Percentiles rank a stretch among this genome's conserved stretches.
These are phyloP conservation scores for Tortrix viridana DNA, from an alignment of 2,888 invertebrate genomes.

Conservation along the genomic window DNA sequence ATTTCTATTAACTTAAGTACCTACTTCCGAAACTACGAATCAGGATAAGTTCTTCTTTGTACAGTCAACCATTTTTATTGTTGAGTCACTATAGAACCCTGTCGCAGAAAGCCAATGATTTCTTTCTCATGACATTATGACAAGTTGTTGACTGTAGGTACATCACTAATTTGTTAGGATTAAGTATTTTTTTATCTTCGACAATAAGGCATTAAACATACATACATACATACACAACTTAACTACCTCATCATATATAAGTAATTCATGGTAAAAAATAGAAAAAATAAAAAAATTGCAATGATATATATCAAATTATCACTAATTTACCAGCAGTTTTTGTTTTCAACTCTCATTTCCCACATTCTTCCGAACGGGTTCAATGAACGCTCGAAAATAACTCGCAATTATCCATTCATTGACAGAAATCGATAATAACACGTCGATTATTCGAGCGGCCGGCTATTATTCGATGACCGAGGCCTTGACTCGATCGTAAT, in stretches of 20 bases:
- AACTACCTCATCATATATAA: no score
- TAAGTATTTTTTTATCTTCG: no score
- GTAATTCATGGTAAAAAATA: neutral
- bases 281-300: neutral
- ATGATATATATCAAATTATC: neutral
- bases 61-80: no score
- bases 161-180: no score
- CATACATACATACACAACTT: no score
- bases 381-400: conserved; percentile 19
- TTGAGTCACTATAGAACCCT: no score
- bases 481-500: conserved; percentile 49
- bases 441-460: conserved; percentile 13
- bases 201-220: no score
- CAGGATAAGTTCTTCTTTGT: no score
- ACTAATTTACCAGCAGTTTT: neutral
- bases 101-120: no score
- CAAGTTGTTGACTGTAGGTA: no score
- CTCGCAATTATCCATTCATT: conserved; percentile 30
- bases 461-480: conserved; percentile 36
- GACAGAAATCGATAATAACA: conserved; percentile 31
- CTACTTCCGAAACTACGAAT: no score
- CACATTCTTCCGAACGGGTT: conserved; percentile 17
- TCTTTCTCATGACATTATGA: no score
- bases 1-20: neutral
- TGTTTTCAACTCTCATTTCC: conserved; percentile 19